Evolutionary conservation across 2,797 vertebrate genomes (phyloP), one percentile per base, ranked within the genome.

Genomic region (Eulemur rubriventer): DNA sequence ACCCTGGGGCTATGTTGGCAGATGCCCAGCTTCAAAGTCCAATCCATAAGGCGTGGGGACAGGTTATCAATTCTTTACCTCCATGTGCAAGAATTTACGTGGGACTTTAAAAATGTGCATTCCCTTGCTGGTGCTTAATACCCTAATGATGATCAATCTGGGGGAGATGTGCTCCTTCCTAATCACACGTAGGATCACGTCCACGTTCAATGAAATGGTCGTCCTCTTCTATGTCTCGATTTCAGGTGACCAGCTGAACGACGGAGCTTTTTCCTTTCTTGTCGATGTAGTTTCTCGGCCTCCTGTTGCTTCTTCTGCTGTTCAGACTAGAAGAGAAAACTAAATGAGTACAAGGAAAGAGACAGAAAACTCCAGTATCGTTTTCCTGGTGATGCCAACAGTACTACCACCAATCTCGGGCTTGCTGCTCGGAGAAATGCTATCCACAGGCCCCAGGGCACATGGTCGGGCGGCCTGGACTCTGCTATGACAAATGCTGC

Each of bases 231-330:
- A 92, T 72, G 89, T 82, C 97, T 98, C 52, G 98, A 99, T 98
- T 96, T 99, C 73, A 99, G 98, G 92, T 99, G 99, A 93, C 98
- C 98, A 0, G 99, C 99, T 0, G 99, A 98, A 22, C 99, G 99
- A 14, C 99, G 98, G 89, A 99, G 98, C 85, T 99, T 98, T 97
- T 98, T 99, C 97, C 99, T 99, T 98, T 99, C 99, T 83, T 99
- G 98, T 22, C 99, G 99, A 98, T 99, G 99, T 1, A 96, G 99
- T 33, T 98, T 98, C 98, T 99, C 99, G 0, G 99, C 99, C 97
- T 99, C 99, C 93, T 99, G 99, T 94, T 99, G 99, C 97, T 98
- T 98, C 98, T 97, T 99, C 94, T 99, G 99, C 97, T 99, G 99
- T 61, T 97, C 97, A 0, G 97, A 97, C 99, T 99, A 97, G 48